These are phyloP conservation scores for Phacellophora camtschatica DNA, from an alignment of 30 jellyfish, hydroid and myxozoan genomes.

Conservation along the genomic window DNA sequence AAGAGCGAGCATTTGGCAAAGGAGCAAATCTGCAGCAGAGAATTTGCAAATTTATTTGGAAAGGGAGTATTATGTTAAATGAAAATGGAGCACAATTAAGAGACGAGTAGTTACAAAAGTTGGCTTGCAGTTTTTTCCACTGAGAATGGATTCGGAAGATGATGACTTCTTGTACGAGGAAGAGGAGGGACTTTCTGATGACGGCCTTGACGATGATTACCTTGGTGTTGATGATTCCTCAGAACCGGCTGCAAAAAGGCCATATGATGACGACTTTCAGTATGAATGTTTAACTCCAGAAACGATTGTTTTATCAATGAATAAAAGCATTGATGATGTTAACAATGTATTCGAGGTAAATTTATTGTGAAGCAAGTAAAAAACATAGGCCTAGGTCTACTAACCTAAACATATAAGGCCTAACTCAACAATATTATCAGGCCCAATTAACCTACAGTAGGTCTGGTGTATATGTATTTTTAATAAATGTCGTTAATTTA, in stretches of 20 bases:
- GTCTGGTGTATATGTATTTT: too few relatives aligned
- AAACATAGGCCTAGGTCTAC: neutral
- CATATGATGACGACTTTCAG: constrained; percentile 90
- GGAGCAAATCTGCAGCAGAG: neutral
- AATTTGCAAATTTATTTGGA: neutral
- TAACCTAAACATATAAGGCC: neutral
- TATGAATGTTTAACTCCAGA: constrained; percentile 96
- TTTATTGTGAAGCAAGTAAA: too few relatives aligned
- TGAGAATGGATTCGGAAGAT: constrained; percentile 87
- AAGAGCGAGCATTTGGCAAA: neutral
- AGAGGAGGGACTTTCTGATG: constrained; percentile 79
- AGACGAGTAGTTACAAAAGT: too few relatives aligned
- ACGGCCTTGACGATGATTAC: constrained; percentile 81
- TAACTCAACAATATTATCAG: too few relatives aligned
- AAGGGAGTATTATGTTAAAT: neutral
- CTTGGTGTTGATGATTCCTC: constrained; percentile 89
- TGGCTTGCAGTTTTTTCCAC: neutral
- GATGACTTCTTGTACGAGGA: constrained; percentile 86
- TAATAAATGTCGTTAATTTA: too few relatives aligned
- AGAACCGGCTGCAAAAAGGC: constrained; percentile 89
- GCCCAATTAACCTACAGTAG: too few relatives aligned
- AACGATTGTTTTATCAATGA: constrained; percentile 87
- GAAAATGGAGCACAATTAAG: neutral
- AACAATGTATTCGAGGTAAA: constrained; percentile 92
- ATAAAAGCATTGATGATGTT: constrained; percentile 90